Evolutionary conservation across 2,113 vertebrate genomes (phyloP).

Genomic region (Smithornis capensis): DNA sequence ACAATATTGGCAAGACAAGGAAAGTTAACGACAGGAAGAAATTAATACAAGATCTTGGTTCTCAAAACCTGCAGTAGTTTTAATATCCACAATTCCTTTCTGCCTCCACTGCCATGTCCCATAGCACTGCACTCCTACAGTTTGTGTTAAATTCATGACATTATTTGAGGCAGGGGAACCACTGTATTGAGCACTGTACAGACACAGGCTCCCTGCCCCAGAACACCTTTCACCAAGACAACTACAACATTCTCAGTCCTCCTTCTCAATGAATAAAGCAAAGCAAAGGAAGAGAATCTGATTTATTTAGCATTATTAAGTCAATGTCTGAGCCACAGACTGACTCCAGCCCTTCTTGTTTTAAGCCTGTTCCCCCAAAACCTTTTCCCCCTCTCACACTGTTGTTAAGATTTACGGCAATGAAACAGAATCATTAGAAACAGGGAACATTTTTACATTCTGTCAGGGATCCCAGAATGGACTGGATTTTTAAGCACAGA

Average conservation of each 20-base stretch:
- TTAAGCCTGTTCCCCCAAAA: background rate
- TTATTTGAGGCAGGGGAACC: background rate
- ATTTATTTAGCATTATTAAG: background rate
- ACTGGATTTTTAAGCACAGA: background rate
- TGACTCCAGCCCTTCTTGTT: background rate
- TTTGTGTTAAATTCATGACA: background rate
- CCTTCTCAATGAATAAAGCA: background rate
- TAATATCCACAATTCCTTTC: background rate
- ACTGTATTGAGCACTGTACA: background rate
- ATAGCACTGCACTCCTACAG: background rate
- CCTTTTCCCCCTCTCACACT: accelerated
- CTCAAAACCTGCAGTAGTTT: background rate
- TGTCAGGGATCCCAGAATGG: background rate
- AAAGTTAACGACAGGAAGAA: conserved; percentile 19
- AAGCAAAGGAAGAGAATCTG: background rate
- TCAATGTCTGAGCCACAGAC: background rate
- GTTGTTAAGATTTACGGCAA: background rate
- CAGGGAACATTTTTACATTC: background rate
- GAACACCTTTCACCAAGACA: background rate
- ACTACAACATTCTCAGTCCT: background rate
- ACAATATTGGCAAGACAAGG: background rate
- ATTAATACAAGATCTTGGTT: background rate
- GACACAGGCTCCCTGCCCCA: background rate
- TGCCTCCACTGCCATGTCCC: background rate
- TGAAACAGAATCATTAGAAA: background rate